Evolutionary conservation across 92 coral and sea anemone species (phyloP).

Genomic region (Plumapathes pennacea): DNA sequence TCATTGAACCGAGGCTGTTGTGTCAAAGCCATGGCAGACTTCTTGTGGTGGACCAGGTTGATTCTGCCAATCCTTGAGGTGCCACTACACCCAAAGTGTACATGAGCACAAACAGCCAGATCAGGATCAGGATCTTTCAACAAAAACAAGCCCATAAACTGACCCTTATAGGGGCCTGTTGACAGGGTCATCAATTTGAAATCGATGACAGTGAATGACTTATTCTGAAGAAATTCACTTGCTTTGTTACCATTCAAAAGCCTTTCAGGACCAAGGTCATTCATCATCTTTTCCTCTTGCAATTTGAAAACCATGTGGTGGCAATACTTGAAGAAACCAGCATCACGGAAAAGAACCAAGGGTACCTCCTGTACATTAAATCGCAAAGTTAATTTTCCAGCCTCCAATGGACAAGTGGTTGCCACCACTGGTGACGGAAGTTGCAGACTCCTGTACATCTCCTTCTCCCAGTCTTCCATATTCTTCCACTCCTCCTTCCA

Average conservation of each 20-base stretch:
- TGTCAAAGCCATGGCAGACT: background rate
- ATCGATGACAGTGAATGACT: conserved; percentile 9
- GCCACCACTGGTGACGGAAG: conserved; percentile 52
- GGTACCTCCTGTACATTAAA: background rate
- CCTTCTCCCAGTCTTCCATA: conserved; percentile 15
- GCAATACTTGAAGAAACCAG: conserved; percentile 46
- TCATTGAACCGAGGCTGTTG: background rate
- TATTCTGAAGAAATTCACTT: background rate
- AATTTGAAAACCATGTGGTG: background rate
- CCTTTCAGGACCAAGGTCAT: too few relatives aligned
- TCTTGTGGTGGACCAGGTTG: conserved; percentile 14
- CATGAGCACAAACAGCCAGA: conserved; percentile 25
- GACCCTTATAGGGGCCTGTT: conserved; percentile 6
- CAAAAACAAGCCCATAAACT: conserved; percentile 18
- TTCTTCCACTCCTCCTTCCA: conserved; percentile 25
- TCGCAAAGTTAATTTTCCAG: background rate
- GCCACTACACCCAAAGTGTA: conserved; percentile 8
- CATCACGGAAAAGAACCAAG: conserved; percentile 18
- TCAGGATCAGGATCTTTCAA: conserved; percentile 9
- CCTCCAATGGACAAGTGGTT: conserved; percentile 14
- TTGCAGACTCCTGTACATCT: conserved; percentile 6
- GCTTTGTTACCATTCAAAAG: background rate
- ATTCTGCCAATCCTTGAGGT: conserved; percentile 25
- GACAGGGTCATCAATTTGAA: conserved; percentile 13
- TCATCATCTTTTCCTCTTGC: background rate